These are phyloP conservation scores for Ormyrus pomaceus DNA, from an alignment of 2,888 invertebrate genomes.

Conservation along the genomic window DNA sequence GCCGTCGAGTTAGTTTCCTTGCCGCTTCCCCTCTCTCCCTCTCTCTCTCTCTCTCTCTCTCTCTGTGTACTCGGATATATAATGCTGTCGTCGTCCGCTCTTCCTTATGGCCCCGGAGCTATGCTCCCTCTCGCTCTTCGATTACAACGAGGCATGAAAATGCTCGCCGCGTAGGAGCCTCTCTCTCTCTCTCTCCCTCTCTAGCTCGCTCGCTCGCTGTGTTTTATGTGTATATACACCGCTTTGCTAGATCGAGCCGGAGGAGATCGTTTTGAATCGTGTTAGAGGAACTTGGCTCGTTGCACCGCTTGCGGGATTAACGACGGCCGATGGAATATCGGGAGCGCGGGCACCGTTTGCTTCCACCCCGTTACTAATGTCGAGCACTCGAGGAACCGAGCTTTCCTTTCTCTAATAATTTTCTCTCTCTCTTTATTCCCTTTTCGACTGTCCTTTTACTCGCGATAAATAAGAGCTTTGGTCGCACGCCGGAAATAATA, in stretches of 20 bases:
- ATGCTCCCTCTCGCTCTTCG: constrained; percentile 8
- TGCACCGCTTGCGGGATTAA: not conserved
- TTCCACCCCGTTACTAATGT: no score
- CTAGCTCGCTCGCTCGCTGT: not conserved
- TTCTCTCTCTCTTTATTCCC: no score
- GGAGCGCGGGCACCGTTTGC: no score
- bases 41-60: not conserved
- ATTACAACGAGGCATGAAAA: constrained; percentile 49
- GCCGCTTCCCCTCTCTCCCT: not conserved
- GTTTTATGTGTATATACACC: constrained; percentile 1
- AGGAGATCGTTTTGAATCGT: not conserved
- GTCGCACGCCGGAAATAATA: no score
- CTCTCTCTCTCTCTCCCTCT: not conserved
- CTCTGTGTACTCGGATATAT: not conserved
- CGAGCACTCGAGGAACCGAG: no score
- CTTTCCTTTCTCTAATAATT: no score
- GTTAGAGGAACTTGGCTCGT: not conserved
- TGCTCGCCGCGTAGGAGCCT: not conserved
- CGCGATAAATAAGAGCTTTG: no score
- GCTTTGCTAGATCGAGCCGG: not conserved
- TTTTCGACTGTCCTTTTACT: no score
- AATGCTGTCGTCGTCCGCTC: constrained; percentile 26
- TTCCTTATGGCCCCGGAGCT: constrained; percentile 5
- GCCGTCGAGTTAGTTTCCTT: constrained; percentile 32
- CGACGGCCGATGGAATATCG: not conserved